Evolutionary conservation across 1,140 invertebrate species (phyloP).

Genomic region (Euura lappo): DNA sequence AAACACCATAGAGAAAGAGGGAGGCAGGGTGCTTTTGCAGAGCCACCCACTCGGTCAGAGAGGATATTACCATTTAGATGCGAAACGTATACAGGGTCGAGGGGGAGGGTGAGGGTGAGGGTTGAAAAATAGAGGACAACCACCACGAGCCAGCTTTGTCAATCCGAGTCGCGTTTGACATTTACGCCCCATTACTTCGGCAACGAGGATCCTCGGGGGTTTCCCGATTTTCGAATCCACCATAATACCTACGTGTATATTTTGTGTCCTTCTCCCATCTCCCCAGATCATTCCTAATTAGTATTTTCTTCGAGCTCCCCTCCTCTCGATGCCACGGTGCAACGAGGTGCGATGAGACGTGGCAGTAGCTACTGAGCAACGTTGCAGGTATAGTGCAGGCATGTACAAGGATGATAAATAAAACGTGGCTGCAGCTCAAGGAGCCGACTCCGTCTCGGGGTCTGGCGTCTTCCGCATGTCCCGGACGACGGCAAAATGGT

Average conservation of each 20-base stretch:
- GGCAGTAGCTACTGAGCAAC: background rate
- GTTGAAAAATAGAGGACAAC: background rate
- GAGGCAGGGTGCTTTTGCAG: background rate
- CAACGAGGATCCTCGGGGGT: background rate
- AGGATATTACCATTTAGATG: conserved; percentile 1
- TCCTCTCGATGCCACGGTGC: background rate
- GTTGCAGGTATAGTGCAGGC: too few species aligned
- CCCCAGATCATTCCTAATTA: too few species aligned
- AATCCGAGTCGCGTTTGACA: background rate
- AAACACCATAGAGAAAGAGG: too few species aligned
- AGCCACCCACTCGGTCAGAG: conserved; percentile 1
- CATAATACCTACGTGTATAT: too few species aligned
- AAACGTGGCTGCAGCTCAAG: background rate
- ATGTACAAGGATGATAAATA: background rate
- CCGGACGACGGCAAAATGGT: conserved; percentile 15
- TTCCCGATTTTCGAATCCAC: too few species aligned
- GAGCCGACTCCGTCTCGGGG: background rate
- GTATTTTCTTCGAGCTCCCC: too few species aligned
- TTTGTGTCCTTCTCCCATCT: too few species aligned
- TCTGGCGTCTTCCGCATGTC: background rate
- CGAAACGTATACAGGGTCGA: background rate
- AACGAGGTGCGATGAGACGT: background rate
- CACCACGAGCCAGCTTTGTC: background rate
- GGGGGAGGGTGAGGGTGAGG: background rate
- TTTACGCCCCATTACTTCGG: conserved; percentile 1